A percentile compares a stretch with the other conserved stretches of the same genome.
These are phyloP conservation scores for Lepidostoma basale DNA, from an alignment of 1,140 invertebrate species.

Conservation along the genomic window DNA sequence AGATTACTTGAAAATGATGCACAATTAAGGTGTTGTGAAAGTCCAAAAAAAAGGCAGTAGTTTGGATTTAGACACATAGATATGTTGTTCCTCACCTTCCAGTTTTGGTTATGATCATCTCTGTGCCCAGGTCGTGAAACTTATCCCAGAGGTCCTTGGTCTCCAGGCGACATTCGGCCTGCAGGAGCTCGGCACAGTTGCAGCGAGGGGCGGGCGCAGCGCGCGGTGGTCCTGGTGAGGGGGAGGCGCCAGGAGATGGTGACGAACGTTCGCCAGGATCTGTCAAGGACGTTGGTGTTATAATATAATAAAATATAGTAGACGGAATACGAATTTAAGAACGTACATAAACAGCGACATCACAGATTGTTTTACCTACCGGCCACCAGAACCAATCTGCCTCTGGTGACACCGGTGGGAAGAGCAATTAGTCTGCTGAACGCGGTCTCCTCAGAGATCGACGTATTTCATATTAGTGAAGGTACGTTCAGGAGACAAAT, in stretches of 20 bases:
- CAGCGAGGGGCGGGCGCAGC: constrained; percentile 58
- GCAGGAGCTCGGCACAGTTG: constrained; percentile 82
- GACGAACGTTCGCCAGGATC: constrained; percentile 59
- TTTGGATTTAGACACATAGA: neutral
- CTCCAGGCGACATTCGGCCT: constrained; percentile 89
- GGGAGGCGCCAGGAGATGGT: constrained; percentile 57
- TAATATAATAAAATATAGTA: neutral
- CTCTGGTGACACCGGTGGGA: too few species aligned
- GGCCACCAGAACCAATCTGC: too few species aligned
- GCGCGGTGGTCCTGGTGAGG: constrained; percentile 54
- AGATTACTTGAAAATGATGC: too few species aligned
- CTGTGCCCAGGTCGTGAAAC: constrained; percentile 93
- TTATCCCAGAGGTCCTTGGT: constrained; percentile 94
- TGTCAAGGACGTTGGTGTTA: constrained; percentile 36
- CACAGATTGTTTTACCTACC: too few species aligned
- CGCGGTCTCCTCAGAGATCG: too few species aligned
- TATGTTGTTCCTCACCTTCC: constrained; percentile 76
- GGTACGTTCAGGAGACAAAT: too few species aligned
- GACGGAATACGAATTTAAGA: too few species aligned
- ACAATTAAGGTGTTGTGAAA: too few species aligned
- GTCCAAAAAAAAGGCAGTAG: too few species aligned
- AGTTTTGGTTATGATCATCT: constrained; percentile 98
- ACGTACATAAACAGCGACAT: too few species aligned
- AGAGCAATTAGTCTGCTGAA: too few species aligned
- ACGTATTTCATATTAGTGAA: too few species aligned